These are phyloP conservation scores for Thera obeliscata DNA, from an alignment of 2,888 invertebrate genomes.

Conservation along the genomic window DNA sequence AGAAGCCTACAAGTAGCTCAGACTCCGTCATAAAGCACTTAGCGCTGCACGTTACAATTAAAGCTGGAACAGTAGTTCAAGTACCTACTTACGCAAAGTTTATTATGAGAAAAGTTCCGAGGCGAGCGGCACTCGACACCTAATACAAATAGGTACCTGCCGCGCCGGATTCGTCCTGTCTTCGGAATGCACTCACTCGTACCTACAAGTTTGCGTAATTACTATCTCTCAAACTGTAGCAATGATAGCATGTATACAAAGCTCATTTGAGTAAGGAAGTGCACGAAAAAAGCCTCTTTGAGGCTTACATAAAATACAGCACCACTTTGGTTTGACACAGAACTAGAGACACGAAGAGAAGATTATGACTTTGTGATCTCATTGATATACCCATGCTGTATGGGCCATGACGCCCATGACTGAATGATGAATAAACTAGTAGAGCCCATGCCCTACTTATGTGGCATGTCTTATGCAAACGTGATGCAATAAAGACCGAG, in stretches of 20 bases:
- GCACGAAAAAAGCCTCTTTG: no score
- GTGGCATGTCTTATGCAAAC: no score
- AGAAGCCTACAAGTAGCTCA: not conserved
- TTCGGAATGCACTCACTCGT: constrained; percentile 23
- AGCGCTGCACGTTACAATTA: constrained; percentile 25
- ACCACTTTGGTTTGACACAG: no score
- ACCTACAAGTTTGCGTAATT: constrained; percentile 29
- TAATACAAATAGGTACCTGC: constrained; percentile 39
- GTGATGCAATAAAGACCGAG: no score
- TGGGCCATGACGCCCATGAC: no score
- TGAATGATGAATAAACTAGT: no score
- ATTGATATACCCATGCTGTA: no score
- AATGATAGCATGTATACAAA: constrained; percentile 1
- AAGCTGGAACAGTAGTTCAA: constrained; percentile 17
- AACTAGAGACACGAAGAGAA: no score
- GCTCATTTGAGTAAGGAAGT: constrained; percentile 2
- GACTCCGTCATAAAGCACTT: constrained; percentile 14
- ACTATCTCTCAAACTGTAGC: constrained; percentile 19
- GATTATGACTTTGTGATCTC: no score
- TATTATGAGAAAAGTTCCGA: constrained; percentile 43
- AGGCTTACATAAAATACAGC: no score
- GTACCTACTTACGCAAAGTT: constrained; percentile 21
- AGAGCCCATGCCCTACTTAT: no score
- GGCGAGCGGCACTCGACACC: constrained; percentile 39
- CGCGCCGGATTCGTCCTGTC: constrained; percentile 32